A percentile compares a stretch with the other conserved stretches of the same genome.
These are phyloP conservation scores for Drosophila pseudotakahashii DNA, from an alignment of 2,888 invertebrate genomes.

Conservation along the genomic window DNA sequence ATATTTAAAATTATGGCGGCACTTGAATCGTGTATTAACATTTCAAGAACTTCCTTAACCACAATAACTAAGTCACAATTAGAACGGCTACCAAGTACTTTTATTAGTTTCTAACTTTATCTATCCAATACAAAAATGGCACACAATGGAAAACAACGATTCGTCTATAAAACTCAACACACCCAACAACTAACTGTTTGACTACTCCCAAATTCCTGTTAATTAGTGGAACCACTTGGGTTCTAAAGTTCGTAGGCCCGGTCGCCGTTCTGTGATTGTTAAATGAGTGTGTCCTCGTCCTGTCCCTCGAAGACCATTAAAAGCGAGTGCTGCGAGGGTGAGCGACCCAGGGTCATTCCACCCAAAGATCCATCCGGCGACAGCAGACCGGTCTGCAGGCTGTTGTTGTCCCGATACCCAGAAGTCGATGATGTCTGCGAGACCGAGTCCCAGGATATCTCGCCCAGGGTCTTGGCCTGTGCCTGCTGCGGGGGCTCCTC, in stretches of 20 bases:
- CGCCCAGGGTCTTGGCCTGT: conserved; percentile 84
- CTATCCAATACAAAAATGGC: conserved; percentile 59
- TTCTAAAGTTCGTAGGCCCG: conserved; percentile 73
- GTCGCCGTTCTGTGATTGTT: conserved; percentile 84
- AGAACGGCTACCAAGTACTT: conserved; percentile 52
- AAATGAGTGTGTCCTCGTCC: conserved; percentile 94
- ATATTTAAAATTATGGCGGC: background rate
- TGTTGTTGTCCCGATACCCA: conserved; percentile 91
- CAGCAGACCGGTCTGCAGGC: conserved; percentile 84
- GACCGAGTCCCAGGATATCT: conserved; percentile 92
- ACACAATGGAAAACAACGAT: conserved; percentile 58
- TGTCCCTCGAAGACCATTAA: conserved; percentile 91
- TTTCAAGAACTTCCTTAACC: background rate
- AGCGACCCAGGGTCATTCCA: conserved; percentile 88
- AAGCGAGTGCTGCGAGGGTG: conserved; percentile 91
- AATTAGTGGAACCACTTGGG: conserved; percentile 26
- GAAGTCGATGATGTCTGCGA: conserved; percentile 94
- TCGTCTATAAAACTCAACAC: conserved; percentile 59
- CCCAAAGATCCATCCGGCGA: conserved; percentile 86
- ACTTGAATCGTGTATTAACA: background rate
- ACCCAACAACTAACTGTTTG: conserved; percentile 31
- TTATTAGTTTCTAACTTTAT: conserved; percentile 47
- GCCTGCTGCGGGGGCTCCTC: conserved; percentile 58
- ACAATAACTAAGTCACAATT: background rate
- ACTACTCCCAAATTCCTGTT: conserved; percentile 11